These are phyloP conservation scores for Euwallacea fornicatus DNA, from an alignment of 1,140 invertebrate genomes.

Conservation along the genomic window DNA sequence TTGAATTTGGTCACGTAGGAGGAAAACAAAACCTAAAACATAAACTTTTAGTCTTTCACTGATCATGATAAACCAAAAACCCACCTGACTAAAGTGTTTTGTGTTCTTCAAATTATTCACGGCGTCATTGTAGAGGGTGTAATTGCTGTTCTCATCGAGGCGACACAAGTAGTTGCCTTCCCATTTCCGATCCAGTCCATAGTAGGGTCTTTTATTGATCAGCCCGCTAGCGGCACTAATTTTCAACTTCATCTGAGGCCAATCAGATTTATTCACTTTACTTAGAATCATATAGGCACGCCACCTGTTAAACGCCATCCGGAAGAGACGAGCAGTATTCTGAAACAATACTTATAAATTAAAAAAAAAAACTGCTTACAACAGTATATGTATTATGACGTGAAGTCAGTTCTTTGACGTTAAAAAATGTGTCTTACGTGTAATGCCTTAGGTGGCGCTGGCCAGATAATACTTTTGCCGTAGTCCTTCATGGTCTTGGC, in stretches of 20 bases:
- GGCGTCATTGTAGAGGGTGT: slow-evolving; percentile 68
- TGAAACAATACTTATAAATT: slow-evolving; percentile 4
- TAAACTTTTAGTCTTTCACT: neutral
- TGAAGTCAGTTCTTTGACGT: neutral
- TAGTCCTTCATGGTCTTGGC: slow-evolving; percentile 68
- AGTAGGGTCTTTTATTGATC: slow-evolving; percentile 71
- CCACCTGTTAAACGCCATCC: slow-evolving; percentile 70
- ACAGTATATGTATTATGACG: no score
- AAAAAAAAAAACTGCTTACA: no score
- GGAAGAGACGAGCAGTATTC: slow-evolving; percentile 27
- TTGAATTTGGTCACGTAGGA: slow-evolving; percentile 67
- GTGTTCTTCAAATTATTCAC: slow-evolving; percentile 70
- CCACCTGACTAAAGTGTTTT: slow-evolving; percentile 66
- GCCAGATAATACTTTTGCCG: slow-evolving; percentile 82
- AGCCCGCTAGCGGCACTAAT: slow-evolving; percentile 80
- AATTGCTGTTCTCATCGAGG: slow-evolving; percentile 75
- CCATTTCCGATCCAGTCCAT: slow-evolving; percentile 86
- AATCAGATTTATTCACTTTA: slow-evolving; percentile 78
- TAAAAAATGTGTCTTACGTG: slow-evolving; percentile 8
- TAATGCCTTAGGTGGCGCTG: slow-evolving; percentile 67
- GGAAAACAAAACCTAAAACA: slow-evolving; percentile 59
- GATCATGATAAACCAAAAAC: neutral
- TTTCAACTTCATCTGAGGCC: slow-evolving; percentile 81
- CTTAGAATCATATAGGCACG: slow-evolving; percentile 83
- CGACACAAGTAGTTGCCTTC: slow-evolving; percentile 87